Percentiles rank a stretch among this genome's conserved stretches.
phyloP scores from a whole-genome alignment of 2,888 invertebrate genomes.

The Oxytorus armatus region DNA sequence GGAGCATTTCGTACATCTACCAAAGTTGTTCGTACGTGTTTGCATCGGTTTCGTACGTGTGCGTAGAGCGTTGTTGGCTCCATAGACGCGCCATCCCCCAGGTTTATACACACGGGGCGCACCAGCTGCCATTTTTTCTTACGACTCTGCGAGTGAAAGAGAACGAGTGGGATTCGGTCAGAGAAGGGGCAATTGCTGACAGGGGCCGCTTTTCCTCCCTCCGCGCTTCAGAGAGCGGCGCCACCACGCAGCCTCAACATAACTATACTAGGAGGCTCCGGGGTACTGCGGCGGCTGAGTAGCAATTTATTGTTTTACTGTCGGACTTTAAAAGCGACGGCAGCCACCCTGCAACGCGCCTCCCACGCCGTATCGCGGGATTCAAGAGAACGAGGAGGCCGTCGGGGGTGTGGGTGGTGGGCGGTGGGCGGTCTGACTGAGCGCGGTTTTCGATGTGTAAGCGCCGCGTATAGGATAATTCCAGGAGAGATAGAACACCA shows the following conservation, averaged over 20 bases:
- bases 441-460: constrained; percentile 48
- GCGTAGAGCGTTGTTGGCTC: constrained; percentile 70
- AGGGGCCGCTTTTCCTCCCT: constrained; percentile 81
- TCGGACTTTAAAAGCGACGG: constrained; percentile 71
- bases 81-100: constrained; percentile 84
- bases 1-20: constrained; percentile 41
- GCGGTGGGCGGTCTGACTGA: constrained; percentile 65
- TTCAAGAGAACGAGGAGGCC: constrained; percentile 26
- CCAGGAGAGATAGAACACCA: constrained; percentile 45
- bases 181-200: constrained; percentile 82
- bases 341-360: constrained; percentile 62
- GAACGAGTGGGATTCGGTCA: constrained; percentile 62
- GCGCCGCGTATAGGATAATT: constrained; percentile 56
- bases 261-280: constrained; percentile 60
- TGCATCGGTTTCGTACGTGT: constrained; percentile 60
- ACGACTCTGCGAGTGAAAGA: constrained; percentile 84
- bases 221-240: constrained; percentile 58
- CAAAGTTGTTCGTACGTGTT: constrained; percentile 11
- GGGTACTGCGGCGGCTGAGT: constrained; percentile 68
- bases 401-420: constrained; percentile 55
- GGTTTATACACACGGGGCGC: constrained; percentile 18
- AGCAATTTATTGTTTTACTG: constrained; percentile 83
- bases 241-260: constrained; percentile 32
- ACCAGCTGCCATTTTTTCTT: constrained; percentile 85
- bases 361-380: constrained; percentile 54